Evolutionary conservation across 1,140 invertebrate species (phyloP).

Genomic region (Vanessa atalanta): DNA sequence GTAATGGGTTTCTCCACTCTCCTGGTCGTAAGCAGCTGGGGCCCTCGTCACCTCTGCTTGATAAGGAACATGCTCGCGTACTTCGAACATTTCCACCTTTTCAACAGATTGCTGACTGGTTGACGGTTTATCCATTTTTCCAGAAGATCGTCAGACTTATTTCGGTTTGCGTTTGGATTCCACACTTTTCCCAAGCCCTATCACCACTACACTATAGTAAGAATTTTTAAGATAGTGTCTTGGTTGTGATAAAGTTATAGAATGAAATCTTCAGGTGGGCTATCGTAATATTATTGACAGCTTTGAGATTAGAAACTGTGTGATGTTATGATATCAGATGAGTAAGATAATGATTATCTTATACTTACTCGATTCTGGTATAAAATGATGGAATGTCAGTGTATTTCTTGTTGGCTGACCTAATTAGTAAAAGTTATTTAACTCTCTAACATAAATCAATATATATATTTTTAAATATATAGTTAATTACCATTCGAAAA

Average conservation of each 20-base stretch:
- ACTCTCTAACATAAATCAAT: not conserved
- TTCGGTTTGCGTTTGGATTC: constrained; percentile 23
- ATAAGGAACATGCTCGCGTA: constrained; percentile 74
- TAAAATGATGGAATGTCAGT: constrained; percentile 48
- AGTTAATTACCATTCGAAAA: too few species aligned
- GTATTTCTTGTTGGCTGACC: not conserved
- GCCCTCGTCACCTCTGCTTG: constrained; percentile 69
- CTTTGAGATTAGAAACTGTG: constrained; percentile 70
- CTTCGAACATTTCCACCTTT: constrained; percentile 74
- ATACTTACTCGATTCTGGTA: constrained; percentile 22
- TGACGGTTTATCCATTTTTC: constrained; percentile 68
- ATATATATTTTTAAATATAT: too few species aligned
- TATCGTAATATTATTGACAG: constrained; percentile 65
- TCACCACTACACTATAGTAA: constrained; percentile 23
- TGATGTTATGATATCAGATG: constrained; percentile 56
- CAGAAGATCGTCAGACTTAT: not conserved
- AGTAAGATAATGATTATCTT: constrained; percentile 40
- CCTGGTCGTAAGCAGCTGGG: constrained; percentile 63
- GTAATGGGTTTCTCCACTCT: constrained; percentile 60
- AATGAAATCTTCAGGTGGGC: constrained; percentile 50
- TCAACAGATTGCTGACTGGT: constrained; percentile 71
- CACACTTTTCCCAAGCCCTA: constrained; percentile 20
- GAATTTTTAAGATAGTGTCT: constrained; percentile 33
- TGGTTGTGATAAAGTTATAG: constrained; percentile 56
- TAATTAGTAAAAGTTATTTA: not conserved